Evolutionary conservation across 1,140 invertebrate species (phyloP).

Genomic region (Drosophila fuyamai): DNA sequence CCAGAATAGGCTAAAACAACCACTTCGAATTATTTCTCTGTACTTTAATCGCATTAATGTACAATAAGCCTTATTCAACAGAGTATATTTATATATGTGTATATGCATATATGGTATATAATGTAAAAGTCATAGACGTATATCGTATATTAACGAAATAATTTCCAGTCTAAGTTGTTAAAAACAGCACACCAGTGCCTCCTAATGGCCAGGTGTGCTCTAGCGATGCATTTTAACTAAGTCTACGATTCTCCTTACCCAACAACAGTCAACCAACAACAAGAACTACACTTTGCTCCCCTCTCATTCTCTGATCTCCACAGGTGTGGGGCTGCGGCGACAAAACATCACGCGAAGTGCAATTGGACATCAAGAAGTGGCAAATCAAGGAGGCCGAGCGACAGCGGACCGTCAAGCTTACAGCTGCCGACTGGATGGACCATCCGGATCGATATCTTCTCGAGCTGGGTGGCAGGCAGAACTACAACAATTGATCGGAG

Average conservation of each 20-base stretch:
- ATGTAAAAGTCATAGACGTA: slow-evolving; percentile 63
- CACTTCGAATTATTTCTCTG: slow-evolving; percentile 52
- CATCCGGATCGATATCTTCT: slow-evolving; percentile 95
- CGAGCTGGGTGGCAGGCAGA: slow-evolving; percentile 92
- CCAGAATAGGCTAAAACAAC: neutral
- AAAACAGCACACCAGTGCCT: slow-evolving; percentile 49
- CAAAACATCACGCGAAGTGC: slow-evolving; percentile 89
- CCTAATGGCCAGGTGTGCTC: slow-evolving; percentile 26
- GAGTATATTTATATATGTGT: slow-evolving; percentile 62
- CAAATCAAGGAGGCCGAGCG: slow-evolving; percentile 94
- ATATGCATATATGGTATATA: slow-evolving; percentile 54
- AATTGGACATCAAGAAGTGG: slow-evolving; percentile 95
- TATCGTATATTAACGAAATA: slow-evolving; percentile 54
- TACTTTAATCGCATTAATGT: slow-evolving; percentile 64
- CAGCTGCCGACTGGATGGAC: slow-evolving; percentile 94
- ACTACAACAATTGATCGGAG: slow-evolving; percentile 87
- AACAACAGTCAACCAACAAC: slow-evolving; percentile 69
- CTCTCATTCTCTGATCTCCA: neutral
- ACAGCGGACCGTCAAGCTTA: slow-evolving; percentile 92
- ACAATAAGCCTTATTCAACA: slow-evolving; percentile 75
- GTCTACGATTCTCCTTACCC: slow-evolving; percentile 67
- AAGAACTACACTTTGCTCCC: slow-evolving; percentile 51
- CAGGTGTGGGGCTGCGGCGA: slow-evolving; percentile 95
- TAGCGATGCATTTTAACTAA: slow-evolving; percentile 54
- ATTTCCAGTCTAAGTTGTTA: slow-evolving; percentile 68